These are phyloP conservation scores for Peromyscus nudipes DNA, from an alignment of 2,797 vertebrate genomes.

Conservation along the genomic window DNA sequence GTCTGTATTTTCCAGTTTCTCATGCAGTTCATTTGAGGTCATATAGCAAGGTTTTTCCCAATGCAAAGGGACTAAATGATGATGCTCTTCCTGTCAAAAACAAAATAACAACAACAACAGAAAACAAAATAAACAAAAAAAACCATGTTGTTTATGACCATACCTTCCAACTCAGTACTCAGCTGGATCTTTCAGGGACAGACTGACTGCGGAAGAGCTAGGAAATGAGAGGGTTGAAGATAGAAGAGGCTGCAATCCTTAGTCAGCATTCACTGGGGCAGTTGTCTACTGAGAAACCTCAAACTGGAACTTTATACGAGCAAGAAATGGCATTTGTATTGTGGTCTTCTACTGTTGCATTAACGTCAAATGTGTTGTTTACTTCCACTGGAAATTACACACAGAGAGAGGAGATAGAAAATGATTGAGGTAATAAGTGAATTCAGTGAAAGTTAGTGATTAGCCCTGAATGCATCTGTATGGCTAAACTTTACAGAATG, in stretches of 20 bases:
- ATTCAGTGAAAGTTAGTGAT: background rate
- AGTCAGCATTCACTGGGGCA: background rate
- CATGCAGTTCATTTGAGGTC: background rate
- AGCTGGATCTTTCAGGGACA: background rate
- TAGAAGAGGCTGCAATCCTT: background rate
- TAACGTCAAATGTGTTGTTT: background rate
- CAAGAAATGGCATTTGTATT: background rate
- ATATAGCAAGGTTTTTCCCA: background rate
- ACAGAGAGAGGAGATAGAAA: background rate
- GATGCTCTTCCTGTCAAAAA: background rate
- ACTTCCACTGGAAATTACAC: background rate
- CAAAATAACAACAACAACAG: background rate
- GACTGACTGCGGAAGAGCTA: background rate
- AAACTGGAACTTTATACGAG: background rate
- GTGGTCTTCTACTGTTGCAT: background rate
- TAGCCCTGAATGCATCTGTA: background rate
- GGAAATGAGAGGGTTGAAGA: background rate
- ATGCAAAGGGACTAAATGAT: background rate
- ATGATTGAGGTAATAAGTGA: background rate
- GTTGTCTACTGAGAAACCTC: background rate
- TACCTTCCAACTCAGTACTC: background rate
- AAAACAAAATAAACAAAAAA: background rate
- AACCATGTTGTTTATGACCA: background rate
- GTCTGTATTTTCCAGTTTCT: background rate
- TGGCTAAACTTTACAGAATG: background rate